These are phyloP conservation scores for Mythimna ferrago DNA, from an alignment of 2,888 invertebrate genomes.

Conservation along the genomic window DNA sequence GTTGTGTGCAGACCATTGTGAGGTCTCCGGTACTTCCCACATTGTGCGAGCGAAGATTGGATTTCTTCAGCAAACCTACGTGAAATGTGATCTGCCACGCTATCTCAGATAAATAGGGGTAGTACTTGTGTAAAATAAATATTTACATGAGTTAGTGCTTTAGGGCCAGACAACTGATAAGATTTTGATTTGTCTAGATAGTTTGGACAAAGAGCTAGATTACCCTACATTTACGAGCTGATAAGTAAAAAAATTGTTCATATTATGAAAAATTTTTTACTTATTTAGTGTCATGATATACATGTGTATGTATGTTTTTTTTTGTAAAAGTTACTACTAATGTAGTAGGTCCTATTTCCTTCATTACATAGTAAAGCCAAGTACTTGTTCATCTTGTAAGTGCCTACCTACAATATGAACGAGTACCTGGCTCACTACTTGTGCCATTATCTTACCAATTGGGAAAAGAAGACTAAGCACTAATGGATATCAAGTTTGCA, in stretches of 20 bases:
- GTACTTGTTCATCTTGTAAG: too few species aligned
- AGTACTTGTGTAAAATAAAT: conserved; percentile 62
- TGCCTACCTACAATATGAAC: not conserved
- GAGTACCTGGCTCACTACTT: not conserved
- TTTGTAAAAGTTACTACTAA: too few species aligned
- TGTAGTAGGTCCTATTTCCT: too few species aligned
- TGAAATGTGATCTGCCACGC: conserved; percentile 70
- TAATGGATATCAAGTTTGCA: too few species aligned
- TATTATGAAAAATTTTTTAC: too few species aligned
- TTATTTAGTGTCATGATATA: too few species aligned
- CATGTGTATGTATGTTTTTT: too few species aligned
- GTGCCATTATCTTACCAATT: not conserved
- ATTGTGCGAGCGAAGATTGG: conserved; percentile 74
- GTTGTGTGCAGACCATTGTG: conserved; percentile 74
- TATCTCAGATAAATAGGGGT: conserved; percentile 65
- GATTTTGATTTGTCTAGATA: conserved; percentile 4
- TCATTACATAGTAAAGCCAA: too few species aligned
- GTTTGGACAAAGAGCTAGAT: not conserved
- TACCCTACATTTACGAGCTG: not conserved
- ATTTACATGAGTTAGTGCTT: conserved; percentile 46
- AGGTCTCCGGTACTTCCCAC: conserved; percentile 66
- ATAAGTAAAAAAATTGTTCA: too few species aligned
- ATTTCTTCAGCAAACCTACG: conserved; percentile 74
- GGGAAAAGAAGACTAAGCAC: not conserved
- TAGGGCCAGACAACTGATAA: conserved; percentile 12